Base-by-base conservation (phyloP, 2,113 vertebrate species). In the Gobius niger region DNA sequence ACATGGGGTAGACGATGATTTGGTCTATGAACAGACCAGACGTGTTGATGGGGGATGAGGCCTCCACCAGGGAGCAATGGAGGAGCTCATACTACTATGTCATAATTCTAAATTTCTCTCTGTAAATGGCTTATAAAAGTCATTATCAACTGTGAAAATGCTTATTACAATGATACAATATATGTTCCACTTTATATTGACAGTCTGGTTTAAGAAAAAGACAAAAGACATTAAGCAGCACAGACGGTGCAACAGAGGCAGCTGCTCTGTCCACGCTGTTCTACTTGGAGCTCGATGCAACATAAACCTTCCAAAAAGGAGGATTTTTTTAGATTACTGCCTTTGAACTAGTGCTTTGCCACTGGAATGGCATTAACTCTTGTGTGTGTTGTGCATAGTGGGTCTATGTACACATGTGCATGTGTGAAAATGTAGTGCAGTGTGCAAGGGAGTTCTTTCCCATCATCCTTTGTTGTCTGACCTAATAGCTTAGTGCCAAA, bases 281-380 rank as follows among this genome's bases (percentile, higher is more conserved):
- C 77, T 19, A 76, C 82, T 86, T 88, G 84, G 82, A 84, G 76
- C 84, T 41, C 84, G 84, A 88, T 88, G 81, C 86, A 9, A 16
- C 76, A 72, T 71, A 54, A 72, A 71, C 79, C 75, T 76, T 85
- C 89, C 88, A 90, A 90, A 92, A 91, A 85, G 75, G 82, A 73
- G 87, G 77, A 77, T 90, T 91, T 91, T 85, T 76, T 70, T 87
- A 91, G 91, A 93, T 91, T 92, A 92, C 84, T 41, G 80, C 80
- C 77, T 65, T 76, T 85, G 85, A 91, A 91, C 90, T 88, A 88
- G 90, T 91, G 91, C 84, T 82, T 85, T 92, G 88, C 75, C 88
- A 91, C 87, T 89, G 89, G 85, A 92, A 90, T 85, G 72, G 87
- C 84, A 92, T 91, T 90, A 91, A 84, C 85, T 84, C 77, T 79